phyloP scores from a whole-genome alignment of 2,113 vertebrate genomes.

The Atherinomorus stipes region DNA sequence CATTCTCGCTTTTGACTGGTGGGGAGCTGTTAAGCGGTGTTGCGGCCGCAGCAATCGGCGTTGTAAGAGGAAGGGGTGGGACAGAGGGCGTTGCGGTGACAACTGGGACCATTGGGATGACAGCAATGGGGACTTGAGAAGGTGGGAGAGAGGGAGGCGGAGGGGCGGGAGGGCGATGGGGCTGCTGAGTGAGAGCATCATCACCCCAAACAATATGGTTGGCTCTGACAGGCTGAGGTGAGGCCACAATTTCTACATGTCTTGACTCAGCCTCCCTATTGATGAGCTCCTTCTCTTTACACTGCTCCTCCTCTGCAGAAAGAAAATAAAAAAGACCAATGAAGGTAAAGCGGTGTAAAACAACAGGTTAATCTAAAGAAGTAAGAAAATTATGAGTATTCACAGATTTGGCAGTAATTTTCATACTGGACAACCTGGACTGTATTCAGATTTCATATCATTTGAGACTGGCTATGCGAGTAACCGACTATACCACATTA shows the following conservation, averaged over 20 bases:
- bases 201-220: conserved; percentile 81
- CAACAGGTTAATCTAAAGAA: background rate
- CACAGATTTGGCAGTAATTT: too few relatives aligned
- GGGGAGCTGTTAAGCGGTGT: conserved; percentile 73
- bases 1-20: conserved; percentile 72
- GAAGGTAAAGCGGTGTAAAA: background rate
- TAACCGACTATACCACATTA: too few relatives aligned
- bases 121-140: conserved; percentile 85
- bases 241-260: conserved; percentile 73
- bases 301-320: conserved; percentile 89
- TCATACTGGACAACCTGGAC: background rate
- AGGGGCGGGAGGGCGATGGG: conserved; percentile 67
- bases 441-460: background rate
- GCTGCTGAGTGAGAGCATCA: conserved; percentile 62
- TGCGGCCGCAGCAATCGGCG: conserved; percentile 67
- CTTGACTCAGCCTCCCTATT: conserved; percentile 87
- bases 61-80: conserved; percentile 80
- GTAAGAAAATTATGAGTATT: background rate
- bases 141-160: conserved; percentile 80
- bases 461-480: background rate
- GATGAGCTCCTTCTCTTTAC: conserved; percentile 81
- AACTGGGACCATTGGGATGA: conserved; percentile 92
- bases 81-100: conserved; percentile 84
- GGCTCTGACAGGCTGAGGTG: conserved; percentile 75
- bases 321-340: background rate